Conservation (phyloP, 2,888 invertebrate species). For the Dynastes hyllus region DNA sequence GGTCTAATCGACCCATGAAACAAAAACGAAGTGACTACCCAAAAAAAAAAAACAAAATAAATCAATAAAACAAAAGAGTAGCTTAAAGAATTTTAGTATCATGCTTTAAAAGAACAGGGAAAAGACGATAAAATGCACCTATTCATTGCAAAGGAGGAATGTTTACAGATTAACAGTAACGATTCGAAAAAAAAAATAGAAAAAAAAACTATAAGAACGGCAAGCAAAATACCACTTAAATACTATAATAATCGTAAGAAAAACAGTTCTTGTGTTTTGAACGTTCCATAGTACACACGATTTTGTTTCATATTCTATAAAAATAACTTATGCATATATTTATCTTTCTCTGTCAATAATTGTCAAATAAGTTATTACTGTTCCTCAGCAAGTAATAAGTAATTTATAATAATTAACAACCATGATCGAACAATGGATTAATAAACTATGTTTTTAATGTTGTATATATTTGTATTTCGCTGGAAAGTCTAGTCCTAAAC, state of each 20-base stretch:
- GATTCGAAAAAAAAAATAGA: not conserved
- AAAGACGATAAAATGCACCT: conserved; percentile 57
- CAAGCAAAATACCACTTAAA: not conserved
- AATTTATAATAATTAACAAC: conserved; percentile 23
- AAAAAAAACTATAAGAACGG: conserved; percentile 31
- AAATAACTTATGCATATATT: not conserved
- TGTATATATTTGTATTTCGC: conserved; percentile 56
- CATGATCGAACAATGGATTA: conserved; percentile 1
- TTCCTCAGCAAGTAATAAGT: conserved; percentile 53
- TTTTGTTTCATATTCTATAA: conserved; percentile 35
- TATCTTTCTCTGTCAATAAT: conserved; percentile 18
- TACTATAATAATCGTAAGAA: no score
- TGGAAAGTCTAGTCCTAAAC: conserved; percentile 54
- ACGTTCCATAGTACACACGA: conserved; percentile 11
- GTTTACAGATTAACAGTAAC: not conserved
- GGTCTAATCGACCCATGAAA: conserved; percentile 3
- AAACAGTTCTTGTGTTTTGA: conserved; percentile 25
- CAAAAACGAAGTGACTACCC: conserved; percentile 41
- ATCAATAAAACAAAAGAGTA: conserved; percentile 36
- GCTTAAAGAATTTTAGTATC: conserved; percentile 56
- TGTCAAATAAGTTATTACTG: conserved; percentile 50
- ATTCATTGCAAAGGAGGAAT: conserved; percentile 56
- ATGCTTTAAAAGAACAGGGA: conserved; percentile 54
- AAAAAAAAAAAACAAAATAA: conserved; percentile 36
- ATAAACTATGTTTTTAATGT: conserved; percentile 49